These are phyloP conservation scores for Drosophila mayaguana DNA, from an alignment of 2,888 invertebrate genomes.

Conservation along the genomic window DNA sequence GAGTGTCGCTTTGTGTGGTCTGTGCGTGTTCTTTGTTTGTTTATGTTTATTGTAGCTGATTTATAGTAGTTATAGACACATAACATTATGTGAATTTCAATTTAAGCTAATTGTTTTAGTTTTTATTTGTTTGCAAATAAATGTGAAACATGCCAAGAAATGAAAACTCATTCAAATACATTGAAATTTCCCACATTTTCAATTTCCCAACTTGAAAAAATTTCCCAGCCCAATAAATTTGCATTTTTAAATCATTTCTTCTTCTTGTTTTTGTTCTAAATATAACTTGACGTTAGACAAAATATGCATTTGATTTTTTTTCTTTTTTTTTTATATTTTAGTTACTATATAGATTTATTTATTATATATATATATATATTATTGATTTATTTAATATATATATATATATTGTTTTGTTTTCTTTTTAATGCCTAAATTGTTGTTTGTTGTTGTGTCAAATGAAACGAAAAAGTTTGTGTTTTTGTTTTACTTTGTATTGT, in stretches of 20 bases:
- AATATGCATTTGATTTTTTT: slow-evolving; percentile 59
- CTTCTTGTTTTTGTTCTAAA: slow-evolving; percentile 51
- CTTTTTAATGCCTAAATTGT: slow-evolving; percentile 51
- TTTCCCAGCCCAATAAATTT: slow-evolving; percentile 46
- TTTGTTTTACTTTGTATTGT: slow-evolving; percentile 57
- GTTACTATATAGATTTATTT: slow-evolving; percentile 46
- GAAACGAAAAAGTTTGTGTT: slow-evolving; percentile 57
- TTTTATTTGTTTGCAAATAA: slow-evolving; percentile 42
- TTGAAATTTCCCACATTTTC: slow-evolving; percentile 10
- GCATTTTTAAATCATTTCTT: slow-evolving; percentile 38
- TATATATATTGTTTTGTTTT: slow-evolving; percentile 31
- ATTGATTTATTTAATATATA: slow-evolving; percentile 23
- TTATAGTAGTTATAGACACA: slow-evolving; percentile 69
- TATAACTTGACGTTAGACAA: slow-evolving; percentile 75
- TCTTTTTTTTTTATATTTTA: slow-evolving; percentile 21
- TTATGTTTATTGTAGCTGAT: slow-evolving; percentile 32
- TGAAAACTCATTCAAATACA: slow-evolving; percentile 40
- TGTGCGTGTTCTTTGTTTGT: slow-evolving; percentile 38
- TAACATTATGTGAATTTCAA: slow-evolving; percentile 57
- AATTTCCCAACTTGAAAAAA: slow-evolving; percentile 12
- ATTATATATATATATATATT: slow-evolving; percentile 23
- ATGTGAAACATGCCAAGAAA: slow-evolving; percentile 49
- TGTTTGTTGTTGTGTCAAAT: slow-evolving; percentile 54
- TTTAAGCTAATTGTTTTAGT: slow-evolving; percentile 59
- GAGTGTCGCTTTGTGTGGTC: slow-evolving; percentile 32